Conservation (phyloP, 1,140 invertebrate species). For the Pectinophora gossypiella region DNA sequence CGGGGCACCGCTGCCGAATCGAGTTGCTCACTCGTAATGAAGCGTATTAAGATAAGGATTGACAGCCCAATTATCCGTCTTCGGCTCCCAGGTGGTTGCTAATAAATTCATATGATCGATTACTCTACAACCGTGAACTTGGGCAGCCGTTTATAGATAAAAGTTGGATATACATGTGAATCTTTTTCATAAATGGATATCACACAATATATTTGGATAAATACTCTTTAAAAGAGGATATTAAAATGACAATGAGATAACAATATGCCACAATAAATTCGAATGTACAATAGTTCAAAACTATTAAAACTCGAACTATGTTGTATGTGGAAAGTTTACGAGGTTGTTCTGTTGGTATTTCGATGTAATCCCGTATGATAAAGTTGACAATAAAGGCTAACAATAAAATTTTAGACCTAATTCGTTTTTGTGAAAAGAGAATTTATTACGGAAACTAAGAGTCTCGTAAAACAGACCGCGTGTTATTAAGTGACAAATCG, state of each 20-base stretch:
- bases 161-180: no score
- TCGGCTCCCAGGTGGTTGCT: not conserved
- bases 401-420: constrained; percentile 53
- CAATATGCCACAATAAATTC: constrained; percentile 40
- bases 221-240: no score
- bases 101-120: not conserved
- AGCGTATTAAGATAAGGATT: constrained; percentile 23
- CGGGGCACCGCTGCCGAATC: constrained; percentile 14
- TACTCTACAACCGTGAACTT: no score
- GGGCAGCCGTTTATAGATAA: no score
- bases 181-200: no score
- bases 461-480: constrained; percentile 41
- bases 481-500: constrained; percentile 60
- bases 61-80: constrained; percentile 15
- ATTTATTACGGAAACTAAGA: constrained; percentile 41
- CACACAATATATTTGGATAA: no score
- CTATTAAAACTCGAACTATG: constrained; percentile 39
- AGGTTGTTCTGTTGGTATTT: constrained; percentile 35
- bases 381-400: constrained; percentile 50
- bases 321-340: constrained; percentile 36
- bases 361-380: constrained; percentile 40
- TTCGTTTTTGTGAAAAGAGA: constrained; percentile 50
- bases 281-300: constrained; percentile 26
- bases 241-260: constrained; percentile 15
- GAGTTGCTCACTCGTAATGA: constrained; percentile 13